These are phyloP conservation scores for Aphelinus certus DNA, from an alignment of 1,140 invertebrate species.

Conservation along the genomic window DNA sequence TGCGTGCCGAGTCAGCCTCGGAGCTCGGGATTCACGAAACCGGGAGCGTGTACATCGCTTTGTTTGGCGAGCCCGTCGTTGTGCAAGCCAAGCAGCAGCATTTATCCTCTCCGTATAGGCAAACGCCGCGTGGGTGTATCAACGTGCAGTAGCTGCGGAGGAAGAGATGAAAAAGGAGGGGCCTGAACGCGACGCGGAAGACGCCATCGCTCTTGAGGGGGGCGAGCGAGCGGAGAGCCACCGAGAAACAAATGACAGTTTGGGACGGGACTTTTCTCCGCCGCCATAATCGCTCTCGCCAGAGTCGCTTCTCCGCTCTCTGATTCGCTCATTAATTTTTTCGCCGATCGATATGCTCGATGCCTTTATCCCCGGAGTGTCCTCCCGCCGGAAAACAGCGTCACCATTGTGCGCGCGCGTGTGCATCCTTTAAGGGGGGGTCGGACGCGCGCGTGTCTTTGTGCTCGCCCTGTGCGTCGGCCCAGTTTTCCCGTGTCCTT, in stretches of 20 bases:
- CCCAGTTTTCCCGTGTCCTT: slow-evolving; percentile 25
- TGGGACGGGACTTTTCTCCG: slow-evolving; percentile 51
- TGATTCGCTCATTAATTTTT: slow-evolving; percentile 60
- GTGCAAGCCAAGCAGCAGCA: not conserved
- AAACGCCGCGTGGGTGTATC: slow-evolving; percentile 20
- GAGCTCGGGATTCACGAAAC: not conserved
- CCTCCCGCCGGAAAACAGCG: not conserved
- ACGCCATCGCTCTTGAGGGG: slow-evolving; percentile 33
- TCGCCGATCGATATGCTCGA: slow-evolving; percentile 54
- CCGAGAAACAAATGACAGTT: slow-evolving; percentile 58
- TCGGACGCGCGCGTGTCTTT: not conserved
- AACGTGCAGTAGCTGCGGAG: not conserved
- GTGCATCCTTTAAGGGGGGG: not conserved
- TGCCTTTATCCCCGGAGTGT: slow-evolving; percentile 49
- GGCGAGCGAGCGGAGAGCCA: not conserved
- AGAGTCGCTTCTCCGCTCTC: slow-evolving; percentile 51
- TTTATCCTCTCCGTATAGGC: slow-evolving; percentile 16
- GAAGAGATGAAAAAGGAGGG: not conserved
- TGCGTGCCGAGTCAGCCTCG: not conserved
- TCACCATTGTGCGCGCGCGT: too few relatives aligned
- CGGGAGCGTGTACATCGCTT: not conserved
- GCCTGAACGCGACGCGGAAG: slow-evolving; percentile 2
- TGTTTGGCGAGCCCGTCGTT: not conserved
- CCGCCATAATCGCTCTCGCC: slow-evolving; percentile 31
- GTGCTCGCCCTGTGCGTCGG: not conserved